phyloP scores from a whole-genome alignment of 2,888 invertebrate genomes.

The Hyposoter didymator region DNA sequence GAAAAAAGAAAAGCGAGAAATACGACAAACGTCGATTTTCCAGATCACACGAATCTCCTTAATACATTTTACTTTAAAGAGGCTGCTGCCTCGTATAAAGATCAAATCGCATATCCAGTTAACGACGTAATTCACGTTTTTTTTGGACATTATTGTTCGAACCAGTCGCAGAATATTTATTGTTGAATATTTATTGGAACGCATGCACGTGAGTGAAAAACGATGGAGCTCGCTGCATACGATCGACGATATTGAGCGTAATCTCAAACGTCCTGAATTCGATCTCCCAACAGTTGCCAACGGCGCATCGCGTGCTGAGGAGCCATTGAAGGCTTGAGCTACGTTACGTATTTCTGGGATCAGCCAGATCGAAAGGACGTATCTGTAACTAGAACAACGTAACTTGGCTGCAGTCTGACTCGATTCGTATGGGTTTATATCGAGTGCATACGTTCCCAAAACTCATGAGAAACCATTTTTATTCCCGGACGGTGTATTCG shows the following conservation, averaged over 20 bases:
- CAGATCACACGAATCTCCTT: neutral
- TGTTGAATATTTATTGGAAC: neutral
- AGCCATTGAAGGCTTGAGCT: neutral
- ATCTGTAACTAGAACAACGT: neutral
- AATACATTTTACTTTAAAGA: neutral
- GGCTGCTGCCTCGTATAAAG: no score
- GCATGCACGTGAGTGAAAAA: neutral
- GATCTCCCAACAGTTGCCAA: neutral
- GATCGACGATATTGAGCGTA: neutral
- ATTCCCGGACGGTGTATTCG: neutral
- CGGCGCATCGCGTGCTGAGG: conserved; percentile 6
- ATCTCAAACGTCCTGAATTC: conserved; percentile 11
- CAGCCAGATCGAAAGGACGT: neutral
- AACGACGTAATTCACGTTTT: neutral
- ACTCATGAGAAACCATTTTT: neutral
- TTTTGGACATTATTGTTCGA: neutral
- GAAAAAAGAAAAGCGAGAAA: neutral
- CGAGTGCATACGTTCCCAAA: neutral
- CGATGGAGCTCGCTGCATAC: neutral
- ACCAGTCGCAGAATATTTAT: neutral
- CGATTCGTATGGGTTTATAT: neutral
- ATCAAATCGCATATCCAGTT: neutral
- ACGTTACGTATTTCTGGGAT: conserved; percentile 1
- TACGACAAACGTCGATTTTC: neutral
- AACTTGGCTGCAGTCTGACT: neutral